Base-by-base conservation (phyloP, 1,140 invertebrate genomes). In the Pseudomyrmex concolor region DNA sequence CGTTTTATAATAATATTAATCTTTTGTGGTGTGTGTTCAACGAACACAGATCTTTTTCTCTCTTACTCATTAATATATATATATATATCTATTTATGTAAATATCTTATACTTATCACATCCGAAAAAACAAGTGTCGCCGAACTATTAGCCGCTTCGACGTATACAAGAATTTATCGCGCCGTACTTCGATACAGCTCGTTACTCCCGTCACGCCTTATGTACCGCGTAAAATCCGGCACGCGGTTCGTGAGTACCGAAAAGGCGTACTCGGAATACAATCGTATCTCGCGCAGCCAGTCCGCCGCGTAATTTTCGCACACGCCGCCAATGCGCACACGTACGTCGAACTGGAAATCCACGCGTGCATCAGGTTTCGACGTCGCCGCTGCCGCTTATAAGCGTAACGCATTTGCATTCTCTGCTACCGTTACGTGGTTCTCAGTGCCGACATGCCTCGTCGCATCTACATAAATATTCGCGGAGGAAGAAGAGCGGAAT, bases 391-490 rank as follows among this genome's bases (percentile, higher is more conserved):
- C 9, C 68, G 86, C 76, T 90, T 89, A 70, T 78, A 84, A 91
- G 84, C 84, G 88, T 63, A 86, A 85, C 85, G 82, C 87, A 92
- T 92, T 92, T 89, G 86, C 91, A 92, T 92, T 91, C 78, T 78
- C 84, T 82, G 85, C 91, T 91, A 90, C 90, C 91, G 91, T 91
- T 92, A 91, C 84, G 83, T 64, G 22, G 0, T 4, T 34, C 83
- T 25, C 50, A 50, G 51, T 81, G 34, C 34, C 34, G 60, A 63
- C 25, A 63, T 71, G 71, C 81, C 89, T 86, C 74, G 77, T 85
- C 83, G 87, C 86, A 91, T 90, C 86, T 90, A 76, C 91, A 90
- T 91, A 90, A 90, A 91, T 91, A 89, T 86, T 84, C 86, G 66
- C 82, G 54, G n/a, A 55, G 13, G 19, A 59, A 15, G 48, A 19